These are phyloP conservation scores for Trachemys scripta DNA, from an alignment of 2,113 vertebrate genomes.

Conservation along the genomic window DNA sequence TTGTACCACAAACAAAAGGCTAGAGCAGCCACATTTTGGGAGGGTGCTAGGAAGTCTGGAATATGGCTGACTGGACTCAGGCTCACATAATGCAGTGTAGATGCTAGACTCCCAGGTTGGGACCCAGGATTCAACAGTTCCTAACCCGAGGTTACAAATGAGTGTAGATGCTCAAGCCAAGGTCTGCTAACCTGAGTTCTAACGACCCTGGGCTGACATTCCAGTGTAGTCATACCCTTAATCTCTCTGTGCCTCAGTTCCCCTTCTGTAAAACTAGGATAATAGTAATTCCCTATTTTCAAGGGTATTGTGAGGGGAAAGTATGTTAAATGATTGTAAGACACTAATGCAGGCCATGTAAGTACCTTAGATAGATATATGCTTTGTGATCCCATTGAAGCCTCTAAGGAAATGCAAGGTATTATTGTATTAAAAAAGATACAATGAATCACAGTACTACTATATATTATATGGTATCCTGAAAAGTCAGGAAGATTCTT, in stretches of 20 bases:
- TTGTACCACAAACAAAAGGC: too few relatives aligned
- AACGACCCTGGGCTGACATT: too few relatives aligned
- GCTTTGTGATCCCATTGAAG: not conserved
- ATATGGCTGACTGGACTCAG: too few relatives aligned
- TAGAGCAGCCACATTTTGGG: too few relatives aligned
- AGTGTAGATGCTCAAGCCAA: too few relatives aligned
- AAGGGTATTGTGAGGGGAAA: not conserved
- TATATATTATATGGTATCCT: accelerated
- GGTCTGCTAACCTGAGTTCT: too few relatives aligned
- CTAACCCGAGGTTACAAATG: too few relatives aligned
- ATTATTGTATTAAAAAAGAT: not conserved
- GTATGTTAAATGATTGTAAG: not conserved
- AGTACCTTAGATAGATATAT: not conserved
- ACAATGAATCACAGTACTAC: not conserved
- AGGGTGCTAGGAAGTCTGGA: too few relatives aligned
- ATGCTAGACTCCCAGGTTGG: too few relatives aligned
- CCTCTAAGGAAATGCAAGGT: not conserved
- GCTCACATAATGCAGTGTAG: too few relatives aligned
- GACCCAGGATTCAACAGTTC: too few relatives aligned
- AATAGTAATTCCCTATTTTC: not conserved
- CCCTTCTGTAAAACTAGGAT: not conserved
- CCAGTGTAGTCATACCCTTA: too few relatives aligned
- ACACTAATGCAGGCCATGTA: not conserved
- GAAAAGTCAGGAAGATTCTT: not conserved
- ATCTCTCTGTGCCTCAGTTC: not conserved